phyloP scores from a whole-genome alignment of 2,113 vertebrate genomes.

The Serilophus lunatus region DNA sequence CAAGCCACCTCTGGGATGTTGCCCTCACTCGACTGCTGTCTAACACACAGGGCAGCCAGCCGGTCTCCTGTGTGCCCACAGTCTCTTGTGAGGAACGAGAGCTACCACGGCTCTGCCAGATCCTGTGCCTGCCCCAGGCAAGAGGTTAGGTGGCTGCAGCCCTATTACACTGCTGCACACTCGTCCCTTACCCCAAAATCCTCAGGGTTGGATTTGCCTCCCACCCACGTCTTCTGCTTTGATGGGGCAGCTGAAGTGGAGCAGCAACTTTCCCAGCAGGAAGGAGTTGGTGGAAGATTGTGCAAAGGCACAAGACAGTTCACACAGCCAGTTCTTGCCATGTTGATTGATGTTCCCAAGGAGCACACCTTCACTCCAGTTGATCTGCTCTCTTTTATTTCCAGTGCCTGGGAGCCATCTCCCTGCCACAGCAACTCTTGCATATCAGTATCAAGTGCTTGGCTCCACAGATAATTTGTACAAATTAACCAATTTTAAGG shows the following conservation, averaged over 20 bases:
- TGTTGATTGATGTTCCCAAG: background rate
- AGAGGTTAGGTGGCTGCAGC: background rate
- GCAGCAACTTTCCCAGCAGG: background rate
- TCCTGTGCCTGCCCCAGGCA: background rate
- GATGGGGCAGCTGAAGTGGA: background rate
- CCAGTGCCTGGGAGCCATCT: background rate
- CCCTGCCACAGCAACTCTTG: background rate
- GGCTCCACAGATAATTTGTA: background rate
- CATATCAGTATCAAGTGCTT: background rate
- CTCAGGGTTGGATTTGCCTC: background rate
- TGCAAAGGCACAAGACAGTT: background rate
- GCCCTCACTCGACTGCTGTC: background rate
- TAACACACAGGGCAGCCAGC: background rate
- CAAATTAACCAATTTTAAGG: background rate
- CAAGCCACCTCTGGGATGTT: background rate
- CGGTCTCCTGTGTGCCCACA: background rate
- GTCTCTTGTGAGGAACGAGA: accelerated
- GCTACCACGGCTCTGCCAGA: background rate
- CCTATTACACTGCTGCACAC: background rate
- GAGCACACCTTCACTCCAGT: background rate
- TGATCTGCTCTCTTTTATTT: background rate
- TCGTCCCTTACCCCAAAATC: background rate
- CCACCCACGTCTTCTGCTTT: background rate
- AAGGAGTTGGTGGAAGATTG: background rate
- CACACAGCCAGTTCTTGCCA: background rate